Evolutionary conservation across 2,797 vertebrate species (phyloP), one percentile per base, ranked within the genome.

Genomic region (Eurystomus glaucurus): DNA sequence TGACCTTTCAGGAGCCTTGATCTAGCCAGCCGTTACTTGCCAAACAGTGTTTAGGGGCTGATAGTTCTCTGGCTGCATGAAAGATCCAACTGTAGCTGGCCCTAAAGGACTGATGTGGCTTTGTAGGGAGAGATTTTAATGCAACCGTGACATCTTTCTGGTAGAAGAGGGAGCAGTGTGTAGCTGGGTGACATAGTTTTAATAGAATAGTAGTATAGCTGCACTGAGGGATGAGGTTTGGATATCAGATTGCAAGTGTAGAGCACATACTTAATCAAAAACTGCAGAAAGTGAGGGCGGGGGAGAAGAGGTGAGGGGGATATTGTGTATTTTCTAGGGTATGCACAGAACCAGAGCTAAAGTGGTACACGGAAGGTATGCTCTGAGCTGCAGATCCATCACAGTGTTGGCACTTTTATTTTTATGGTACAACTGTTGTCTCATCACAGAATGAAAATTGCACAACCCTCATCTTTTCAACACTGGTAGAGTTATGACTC

Each of bases 361-460:
- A 95, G 88, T n/a, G 50, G 50, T 93, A 41, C 43, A 41, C 29
- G 48, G 62, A 91, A n/a, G 54, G 31, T 91, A 19, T 70, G n/a
- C 55, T 92, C 46, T 88, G 65, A 79, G 85, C 76, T 62, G 54
- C 72, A 88, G 80, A 94, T 88, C 58, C 65, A 66, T 97, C 83
- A 84, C 29, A 48, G 31, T 41, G 46, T 43, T 93, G 61, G 29
- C 90, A 88, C 22, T 93, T 93, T 54, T 86, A 86, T 92, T 93
- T 96, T 93, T 81, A 72, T 74, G 70, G 58, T 93, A 72, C 50
- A 88, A 82, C 50, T 10, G 3, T 86, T 95, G 82, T 85, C 93
- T 96, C n/a, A 1, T 92, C 76, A 93, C 29, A 88, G 62, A 70
- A 71, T 21, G 76, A 95, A 95, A 90, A 95, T 69, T 92, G 65